Conservation (phyloP, 2,113 vertebrate species). For the Mola mola region DNA sequence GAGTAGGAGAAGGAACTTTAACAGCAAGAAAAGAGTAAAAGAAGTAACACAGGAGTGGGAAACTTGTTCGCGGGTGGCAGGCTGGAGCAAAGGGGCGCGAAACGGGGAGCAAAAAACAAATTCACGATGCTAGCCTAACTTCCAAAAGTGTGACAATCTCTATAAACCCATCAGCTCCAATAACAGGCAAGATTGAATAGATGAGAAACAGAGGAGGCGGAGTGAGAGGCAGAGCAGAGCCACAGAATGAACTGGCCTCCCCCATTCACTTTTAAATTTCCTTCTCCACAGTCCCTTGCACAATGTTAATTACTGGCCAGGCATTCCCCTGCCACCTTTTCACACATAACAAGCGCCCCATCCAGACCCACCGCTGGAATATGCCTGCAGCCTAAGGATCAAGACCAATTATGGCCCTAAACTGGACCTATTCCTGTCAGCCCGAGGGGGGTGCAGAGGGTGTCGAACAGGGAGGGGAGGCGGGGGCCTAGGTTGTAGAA, state of each 20-base stretch:
- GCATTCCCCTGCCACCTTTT: conserved; percentile 93
- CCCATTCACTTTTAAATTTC: conserved; percentile 98
- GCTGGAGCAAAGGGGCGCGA: conserved; percentile 47
- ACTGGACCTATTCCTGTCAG: conserved; percentile 90
- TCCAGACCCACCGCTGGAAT: conserved; percentile 95
- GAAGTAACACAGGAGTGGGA: conserved; percentile 16
- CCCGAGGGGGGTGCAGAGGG: conserved; percentile 60
- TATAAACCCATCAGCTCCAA: conserved; percentile 98
- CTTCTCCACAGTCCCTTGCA: conserved; percentile 93
- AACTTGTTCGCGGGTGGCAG: conserved; percentile 67
- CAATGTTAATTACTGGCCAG: conserved; percentile 96
- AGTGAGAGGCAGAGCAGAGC: conserved; percentile 80
- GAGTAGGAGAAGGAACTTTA: no score
- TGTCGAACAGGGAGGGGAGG: conserved; percentile 64
- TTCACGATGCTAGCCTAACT: conserved; percentile 83
- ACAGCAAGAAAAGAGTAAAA: conserved; percentile 24
- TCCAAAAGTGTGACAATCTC: conserved; percentile 96
- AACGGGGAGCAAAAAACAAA: conserved; percentile 73
- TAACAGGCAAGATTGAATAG: conserved; percentile 92
- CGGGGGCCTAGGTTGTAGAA: conserved; percentile 81
- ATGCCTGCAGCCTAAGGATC: conserved; percentile 93
- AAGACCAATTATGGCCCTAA: conserved; percentile 97
- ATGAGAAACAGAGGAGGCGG: conserved; percentile 83
- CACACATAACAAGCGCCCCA: conserved; percentile 84
- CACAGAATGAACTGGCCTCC: conserved; percentile 93